Conservation (phyloP, 37 sponge, comb jelly and placozoan genomes). For the Chondrilla cf. caribensis region DNA sequence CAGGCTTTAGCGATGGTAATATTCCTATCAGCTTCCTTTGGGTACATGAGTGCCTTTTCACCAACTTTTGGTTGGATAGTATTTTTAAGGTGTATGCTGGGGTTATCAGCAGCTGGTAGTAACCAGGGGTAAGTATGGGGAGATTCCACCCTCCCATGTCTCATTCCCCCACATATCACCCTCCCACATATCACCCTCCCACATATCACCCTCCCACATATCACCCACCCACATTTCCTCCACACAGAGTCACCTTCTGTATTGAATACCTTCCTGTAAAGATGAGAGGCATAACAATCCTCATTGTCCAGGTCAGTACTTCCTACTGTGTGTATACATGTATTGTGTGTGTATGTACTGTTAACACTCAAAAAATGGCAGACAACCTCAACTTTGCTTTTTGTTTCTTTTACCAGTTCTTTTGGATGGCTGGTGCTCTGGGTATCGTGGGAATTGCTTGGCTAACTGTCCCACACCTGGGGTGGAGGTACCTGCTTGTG, state of each 20-base stretch:
- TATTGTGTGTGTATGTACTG: too few species aligned
- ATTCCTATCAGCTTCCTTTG: constrained; percentile 1
- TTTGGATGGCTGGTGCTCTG: constrained; percentile 65
- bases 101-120: constrained; percentile 22
- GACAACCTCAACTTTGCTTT: too few species aligned
- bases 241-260: constrained; percentile 51
- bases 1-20: too few species aligned
- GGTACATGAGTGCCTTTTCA: constrained; percentile 45
- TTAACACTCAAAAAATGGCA: too few species aligned
- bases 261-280: constrained; percentile 62
- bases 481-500: constrained; percentile 19
- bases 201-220: too few species aligned
- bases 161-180: too few species aligned
- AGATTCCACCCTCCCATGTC: too few species aligned
- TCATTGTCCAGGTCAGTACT: neutral
- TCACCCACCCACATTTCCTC: neutral
- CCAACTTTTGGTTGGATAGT: constrained; percentile 36
- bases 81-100: constrained; percentile 22
- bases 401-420: neutral
- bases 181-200: neutral
- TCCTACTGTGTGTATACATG: neutral
- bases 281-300: constrained; percentile 34
- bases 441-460: constrained; percentile 39
- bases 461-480: neutral
- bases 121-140: constrained; percentile 27